Conservation (phyloP, 2,113 vertebrate species). For the Elgaria multicarinata region DNA sequence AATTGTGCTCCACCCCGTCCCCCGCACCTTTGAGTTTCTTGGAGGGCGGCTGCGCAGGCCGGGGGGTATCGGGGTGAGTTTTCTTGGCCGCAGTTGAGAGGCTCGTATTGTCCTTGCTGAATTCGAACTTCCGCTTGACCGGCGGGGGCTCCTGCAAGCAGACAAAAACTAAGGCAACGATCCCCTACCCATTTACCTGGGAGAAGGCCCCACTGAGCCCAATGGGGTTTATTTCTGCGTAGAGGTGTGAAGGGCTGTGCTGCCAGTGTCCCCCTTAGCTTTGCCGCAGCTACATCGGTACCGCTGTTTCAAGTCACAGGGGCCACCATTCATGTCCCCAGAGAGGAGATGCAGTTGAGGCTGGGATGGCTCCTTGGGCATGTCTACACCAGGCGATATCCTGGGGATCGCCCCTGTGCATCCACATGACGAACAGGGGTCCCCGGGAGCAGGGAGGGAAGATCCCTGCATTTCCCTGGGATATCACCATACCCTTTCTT, state of each 20-base stretch:
- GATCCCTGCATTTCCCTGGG: too few relatives aligned
- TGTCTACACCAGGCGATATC: too few relatives aligned
- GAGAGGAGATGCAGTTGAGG: not conserved
- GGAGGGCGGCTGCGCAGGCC: conserved; percentile 60
- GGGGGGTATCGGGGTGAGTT: conserved; percentile 61
- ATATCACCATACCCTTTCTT: too few relatives aligned
- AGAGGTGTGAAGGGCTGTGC: not conserved
- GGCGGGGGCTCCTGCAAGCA: conserved; percentile 72
- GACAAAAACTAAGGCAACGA: not conserved
- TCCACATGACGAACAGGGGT: too few relatives aligned
- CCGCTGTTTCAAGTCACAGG: not conserved
- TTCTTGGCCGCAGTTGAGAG: conserved; percentile 68
- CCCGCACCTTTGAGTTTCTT: conserved; percentile 78
- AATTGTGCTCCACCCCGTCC: too few relatives aligned
- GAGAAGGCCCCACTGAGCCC: not conserved
- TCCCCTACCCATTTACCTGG: not conserved
- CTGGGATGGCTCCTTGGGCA: not conserved
- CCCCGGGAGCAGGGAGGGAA: too few relatives aligned
- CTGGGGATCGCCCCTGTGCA: too few relatives aligned
- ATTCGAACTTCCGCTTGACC: conserved; percentile 88
- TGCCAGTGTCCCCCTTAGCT: not conserved
- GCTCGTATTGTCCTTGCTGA: conserved; percentile 82
- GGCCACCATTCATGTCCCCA: not conserved
- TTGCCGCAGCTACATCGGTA: not conserved
- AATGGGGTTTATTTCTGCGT: not conserved